Base-by-base conservation (phyloP, 2,113 vertebrate species). In the Heloderma charlesbogerti region DNA sequence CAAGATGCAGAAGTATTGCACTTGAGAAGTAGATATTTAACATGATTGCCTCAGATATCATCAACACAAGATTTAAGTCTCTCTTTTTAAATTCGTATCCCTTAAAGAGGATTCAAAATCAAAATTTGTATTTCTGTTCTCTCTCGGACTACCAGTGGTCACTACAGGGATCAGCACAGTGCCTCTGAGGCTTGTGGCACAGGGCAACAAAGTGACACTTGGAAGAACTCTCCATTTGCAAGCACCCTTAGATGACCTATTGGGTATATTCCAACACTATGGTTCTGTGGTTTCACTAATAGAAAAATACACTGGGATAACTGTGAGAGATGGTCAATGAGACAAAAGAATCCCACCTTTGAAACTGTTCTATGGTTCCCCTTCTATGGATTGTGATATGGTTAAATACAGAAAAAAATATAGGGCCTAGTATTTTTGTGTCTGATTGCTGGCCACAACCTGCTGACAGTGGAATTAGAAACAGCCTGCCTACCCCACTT, bases 391-490 rank as follows among this genome's bases (percentile, higher is more conserved):
- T n/a, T 60, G 18, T 25, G 48, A 71, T 72, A 25, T 89, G 54
- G 13, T 25, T 89, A 94, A 90, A 83, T 71, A 63, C 48, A 94
- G 66, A 91, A 84, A 87, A 51, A 74, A 63, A 88, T 77, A 85
- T 63, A 92, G 34, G 12, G 22, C 83, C 75, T 92, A 0, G 1
- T 77, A 63, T 92, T 92, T 95, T 48, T 60, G 54, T 72, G 15
- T 81, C 77, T 93, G 90, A 95, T 78, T 91, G 89, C 87, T 93
- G 74, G 92, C 81, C 91, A 89, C 93, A 96, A 90, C 94, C 93
- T 95, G 94, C 96, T 96, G 95, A 54, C 93, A 93, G 78, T 90
- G 82, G 93, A 95, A 96, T 95, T 94, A 94, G 94, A 95, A 95
- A 95, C 84, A 86, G 74, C 81, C 75, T 94, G 91, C 60, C 78